phyloP scores from a whole-genome alignment of 2,113 vertebrate species.

The Sinosuthora webbiana region DNA sequence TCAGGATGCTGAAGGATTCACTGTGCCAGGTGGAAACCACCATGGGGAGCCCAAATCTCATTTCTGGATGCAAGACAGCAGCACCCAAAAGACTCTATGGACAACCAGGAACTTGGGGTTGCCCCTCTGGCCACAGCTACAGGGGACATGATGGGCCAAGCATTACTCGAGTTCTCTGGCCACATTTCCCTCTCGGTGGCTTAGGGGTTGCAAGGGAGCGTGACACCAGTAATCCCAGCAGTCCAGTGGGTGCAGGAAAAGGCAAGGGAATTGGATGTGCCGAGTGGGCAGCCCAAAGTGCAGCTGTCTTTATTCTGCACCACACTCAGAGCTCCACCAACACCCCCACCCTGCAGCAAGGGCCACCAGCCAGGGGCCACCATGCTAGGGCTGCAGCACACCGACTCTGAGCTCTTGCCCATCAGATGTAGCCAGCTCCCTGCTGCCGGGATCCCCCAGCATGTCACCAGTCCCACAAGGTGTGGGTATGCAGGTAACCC shows the following conservation, averaged over 20 bases:
- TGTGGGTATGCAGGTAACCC: fast-evolving
- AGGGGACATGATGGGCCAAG: fast-evolving
- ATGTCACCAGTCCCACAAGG: no score
- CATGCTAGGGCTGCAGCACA: neutral
- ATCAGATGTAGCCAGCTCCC: neutral
- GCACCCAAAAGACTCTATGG: neutral
- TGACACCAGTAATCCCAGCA: neutral
- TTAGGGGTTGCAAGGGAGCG: neutral
- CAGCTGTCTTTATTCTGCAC: neutral
- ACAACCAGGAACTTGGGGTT: neutral
- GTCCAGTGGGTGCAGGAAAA: fast-evolving
- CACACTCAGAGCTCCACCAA: neutral
- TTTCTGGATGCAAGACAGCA: neutral
- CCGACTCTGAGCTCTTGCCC: neutral
- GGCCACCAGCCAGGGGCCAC: neutral
- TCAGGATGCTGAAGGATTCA: neutral
- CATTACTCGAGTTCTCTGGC: fast-evolving
- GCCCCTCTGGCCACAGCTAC: neutral
- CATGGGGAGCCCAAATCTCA: neutral
- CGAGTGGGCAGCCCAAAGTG: fast-evolving
- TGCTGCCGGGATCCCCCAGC: fast-evolving
- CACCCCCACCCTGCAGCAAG: neutral
- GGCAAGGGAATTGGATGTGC: neutral
- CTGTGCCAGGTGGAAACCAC: fast-evolving
- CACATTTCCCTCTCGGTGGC: fast-evolving